Base-by-base conservation (phyloP, 2,888 invertebrate genomes). In the Perithous albicinctus region DNA sequence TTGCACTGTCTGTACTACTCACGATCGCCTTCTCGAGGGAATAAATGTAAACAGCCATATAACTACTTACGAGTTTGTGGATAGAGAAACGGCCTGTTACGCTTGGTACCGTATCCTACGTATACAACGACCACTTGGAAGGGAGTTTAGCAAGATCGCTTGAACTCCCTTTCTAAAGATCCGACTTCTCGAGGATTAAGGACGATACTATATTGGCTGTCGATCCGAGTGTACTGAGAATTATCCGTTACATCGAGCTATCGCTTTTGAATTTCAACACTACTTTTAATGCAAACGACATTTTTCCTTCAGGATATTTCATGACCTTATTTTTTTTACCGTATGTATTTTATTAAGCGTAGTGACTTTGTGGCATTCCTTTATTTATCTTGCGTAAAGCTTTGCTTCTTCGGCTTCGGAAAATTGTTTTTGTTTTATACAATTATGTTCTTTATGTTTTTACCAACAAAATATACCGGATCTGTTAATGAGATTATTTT, bases 1-100 rank as follows among this genome's bases (percentile, higher is more conserved):
- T 32, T 20, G 15, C 56, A 5, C 66, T 18, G 2, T 38, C 20
- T 20, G 41, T 41, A 32, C 10, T 43, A 7, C 46, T 38, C 61
- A n/a, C 61, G 15, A 46, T 46, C 5, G 18, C 54, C 48, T 54
- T 54, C 46, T 38, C 72, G 26, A 32, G 54, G 69, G 69, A 67
- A 81, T 81, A 73, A 77, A 63, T 73, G 80, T 63, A 81, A 73
- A 77, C 77, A 77, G 73, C 54, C 72, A 10, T 73, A 69, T 54
- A 77, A 73, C 77, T 54, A 59, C 35, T 38, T 20, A 35, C 35
- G 23, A 69, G 67, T 77, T 77, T 67, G 73, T 46, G 61, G 66
- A 77, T 63, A 35, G 20, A 56, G 56, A 75, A 69, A 48, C 70
- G 48, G 35, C 66, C 67, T 67, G 80, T 76, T 73, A 59, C 80